Conservation (phyloP, 2,797 vertebrate species). For the Anabacerthia variegaticeps region DNA sequence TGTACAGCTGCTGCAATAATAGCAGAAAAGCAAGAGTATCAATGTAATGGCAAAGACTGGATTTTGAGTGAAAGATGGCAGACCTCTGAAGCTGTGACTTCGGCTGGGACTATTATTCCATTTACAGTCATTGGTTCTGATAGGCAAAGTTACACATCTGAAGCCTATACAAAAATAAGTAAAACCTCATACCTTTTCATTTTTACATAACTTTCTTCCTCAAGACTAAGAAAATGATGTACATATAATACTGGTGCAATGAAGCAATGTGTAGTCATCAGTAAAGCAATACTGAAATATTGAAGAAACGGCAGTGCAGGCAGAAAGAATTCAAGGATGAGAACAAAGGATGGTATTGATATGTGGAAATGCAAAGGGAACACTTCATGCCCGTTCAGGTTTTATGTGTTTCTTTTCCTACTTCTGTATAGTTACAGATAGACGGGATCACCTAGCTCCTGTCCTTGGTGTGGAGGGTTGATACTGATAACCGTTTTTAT, state of each 20-base stretch:
- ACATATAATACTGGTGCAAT: background rate
- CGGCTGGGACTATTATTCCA: background rate
- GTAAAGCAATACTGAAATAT: background rate
- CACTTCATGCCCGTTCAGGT: background rate
- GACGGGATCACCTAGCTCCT: background rate
- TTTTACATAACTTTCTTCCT: background rate
- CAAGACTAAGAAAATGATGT: background rate
- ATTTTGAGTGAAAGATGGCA: background rate
- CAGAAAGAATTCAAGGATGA: background rate
- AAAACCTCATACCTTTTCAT: background rate
- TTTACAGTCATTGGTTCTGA: background rate
- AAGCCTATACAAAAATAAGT: background rate
- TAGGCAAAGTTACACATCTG: background rate
- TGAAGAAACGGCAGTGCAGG: background rate
- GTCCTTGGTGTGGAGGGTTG: background rate
- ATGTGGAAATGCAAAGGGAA: background rate
- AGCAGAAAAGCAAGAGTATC: background rate
- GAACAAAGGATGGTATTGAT: background rate
- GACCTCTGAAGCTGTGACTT: background rate
- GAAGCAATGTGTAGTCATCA: background rate
- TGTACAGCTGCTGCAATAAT: background rate
- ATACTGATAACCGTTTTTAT: background rate
- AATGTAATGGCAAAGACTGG: background rate
- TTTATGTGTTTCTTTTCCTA: background rate
- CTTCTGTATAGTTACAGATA: background rate